Evolutionary conservation across 2,113 vertebrate species (phyloP).

Genomic region (Saimiri boliviensis): DNA sequence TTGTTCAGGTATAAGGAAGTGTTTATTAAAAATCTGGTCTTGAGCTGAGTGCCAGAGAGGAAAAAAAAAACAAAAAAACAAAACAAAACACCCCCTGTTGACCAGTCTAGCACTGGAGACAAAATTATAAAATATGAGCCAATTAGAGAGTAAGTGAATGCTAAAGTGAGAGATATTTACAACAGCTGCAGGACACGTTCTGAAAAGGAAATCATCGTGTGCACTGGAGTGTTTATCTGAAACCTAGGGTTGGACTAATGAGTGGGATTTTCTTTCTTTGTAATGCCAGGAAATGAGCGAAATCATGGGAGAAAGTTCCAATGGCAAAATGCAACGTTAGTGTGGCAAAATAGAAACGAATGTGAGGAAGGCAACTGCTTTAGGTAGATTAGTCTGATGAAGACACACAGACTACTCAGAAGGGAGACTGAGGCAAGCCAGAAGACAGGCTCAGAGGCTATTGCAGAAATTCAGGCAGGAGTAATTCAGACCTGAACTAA

Average conservation of each 20-base stretch:
- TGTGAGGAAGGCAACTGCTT: not conserved
- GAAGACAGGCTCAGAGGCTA: not conserved
- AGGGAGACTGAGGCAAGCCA: not conserved
- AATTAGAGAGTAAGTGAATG: not conserved
- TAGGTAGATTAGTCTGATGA: not conserved
- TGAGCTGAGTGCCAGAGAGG: not conserved
- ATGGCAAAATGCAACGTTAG: not conserved
- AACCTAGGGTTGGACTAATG: not conserved
- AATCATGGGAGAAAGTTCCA: not conserved
- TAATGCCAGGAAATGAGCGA: not conserved
- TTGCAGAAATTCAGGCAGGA: not conserved
- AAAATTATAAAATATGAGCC: not conserved
- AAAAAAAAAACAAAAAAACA: not conserved
- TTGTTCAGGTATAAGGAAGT: not conserved
- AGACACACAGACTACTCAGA: rapidly evolving
- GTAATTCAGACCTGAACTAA: not conserved
- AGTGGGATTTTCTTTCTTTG: not conserved
- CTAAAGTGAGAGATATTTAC: not conserved
- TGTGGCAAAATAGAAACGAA: not conserved
- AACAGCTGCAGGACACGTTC: not conserved
- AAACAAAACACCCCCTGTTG: not conserved
- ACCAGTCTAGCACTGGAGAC: not conserved
- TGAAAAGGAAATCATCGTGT: not conserved
- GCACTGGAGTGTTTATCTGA: not conserved
- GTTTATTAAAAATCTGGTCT: not conserved